These are phyloP conservation scores for Cheilosia impressa DNA, from an alignment of 2,888 invertebrate genomes.

Conservation along the genomic window DNA sequence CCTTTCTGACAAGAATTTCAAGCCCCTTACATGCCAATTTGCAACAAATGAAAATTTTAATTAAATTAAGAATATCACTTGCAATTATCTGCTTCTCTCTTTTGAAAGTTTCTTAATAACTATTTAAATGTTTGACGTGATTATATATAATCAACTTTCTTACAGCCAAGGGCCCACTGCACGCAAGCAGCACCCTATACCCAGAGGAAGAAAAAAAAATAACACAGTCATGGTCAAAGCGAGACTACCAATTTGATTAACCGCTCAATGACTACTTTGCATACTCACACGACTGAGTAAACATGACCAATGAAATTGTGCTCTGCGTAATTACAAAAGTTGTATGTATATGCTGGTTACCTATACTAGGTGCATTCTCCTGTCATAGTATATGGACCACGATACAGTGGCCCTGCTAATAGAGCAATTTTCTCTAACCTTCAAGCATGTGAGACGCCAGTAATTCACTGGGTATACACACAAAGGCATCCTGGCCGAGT, in stretches of 20 bases:
- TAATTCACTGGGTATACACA: slow-evolving; percentile 23
- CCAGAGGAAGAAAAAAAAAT: neutral
- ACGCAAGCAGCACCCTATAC: slow-evolving; percentile 16
- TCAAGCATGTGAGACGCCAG: slow-evolving; percentile 65
- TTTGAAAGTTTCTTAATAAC: slow-evolving; percentile 61
- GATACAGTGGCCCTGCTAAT: slow-evolving; percentile 52
- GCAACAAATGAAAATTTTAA: slow-evolving; percentile 15
- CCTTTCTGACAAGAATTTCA: slow-evolving; percentile 20
- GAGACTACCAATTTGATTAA: slow-evolving; percentile 39
- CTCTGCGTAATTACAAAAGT: slow-evolving; percentile 57
- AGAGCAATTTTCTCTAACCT: slow-evolving; percentile 73
- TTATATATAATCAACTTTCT: slow-evolving; percentile 80
- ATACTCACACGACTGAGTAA: slow-evolving; percentile 70
- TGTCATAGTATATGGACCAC: neutral
- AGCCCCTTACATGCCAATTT: slow-evolving; percentile 21
- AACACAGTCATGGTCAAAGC: slow-evolving; percentile 51
- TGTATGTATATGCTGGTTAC: neutral
- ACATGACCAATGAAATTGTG: slow-evolving; percentile 63
- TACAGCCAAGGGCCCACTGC: slow-evolving; percentile 36
- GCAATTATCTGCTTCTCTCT: neutral
- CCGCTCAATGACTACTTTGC: slow-evolving; percentile 51
- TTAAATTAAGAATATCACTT: neutral
- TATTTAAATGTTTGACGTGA: slow-evolving; percentile 80
- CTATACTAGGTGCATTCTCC: neutral
- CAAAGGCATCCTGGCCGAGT: neutral